Evolutionary conservation across 2,888 invertebrate species (phyloP).

Genomic region (Prosopocoilus inquinatus): DNA sequence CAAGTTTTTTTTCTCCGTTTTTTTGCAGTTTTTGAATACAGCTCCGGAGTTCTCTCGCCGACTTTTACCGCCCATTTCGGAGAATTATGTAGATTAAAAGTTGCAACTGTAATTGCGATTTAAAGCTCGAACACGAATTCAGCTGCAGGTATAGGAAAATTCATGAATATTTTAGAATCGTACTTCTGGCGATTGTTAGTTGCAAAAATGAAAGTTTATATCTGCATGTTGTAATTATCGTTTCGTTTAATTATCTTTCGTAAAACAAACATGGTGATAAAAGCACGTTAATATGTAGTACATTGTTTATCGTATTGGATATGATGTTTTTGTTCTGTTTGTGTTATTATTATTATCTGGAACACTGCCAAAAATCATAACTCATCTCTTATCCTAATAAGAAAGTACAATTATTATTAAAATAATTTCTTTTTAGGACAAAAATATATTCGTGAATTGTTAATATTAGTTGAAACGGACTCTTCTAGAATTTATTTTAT

Average conservation of each 20-base stretch:
- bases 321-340: too few relatives aligned
- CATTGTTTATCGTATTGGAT: too few relatives aligned
- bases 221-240: background rate
- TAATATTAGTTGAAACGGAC: too few relatives aligned
- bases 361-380: too few relatives aligned
- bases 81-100: slow-evolving; percentile 46
- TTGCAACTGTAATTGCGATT: slow-evolving; percentile 45
- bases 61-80: slow-evolving; percentile 41
- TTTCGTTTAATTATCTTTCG: background rate
- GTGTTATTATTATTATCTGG: too few relatives aligned
- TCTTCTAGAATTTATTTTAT: too few relatives aligned
- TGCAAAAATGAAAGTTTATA: background rate
- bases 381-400: too few relatives aligned
- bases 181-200: slow-evolving; percentile 11
- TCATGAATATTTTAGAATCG: slow-evolving; percentile 29
- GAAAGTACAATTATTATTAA: too few relatives aligned
- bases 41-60: slow-evolving; percentile 27
- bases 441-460: too few relatives aligned
- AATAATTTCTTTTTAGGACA: too few relatives aligned
- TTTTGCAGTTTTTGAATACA: slow-evolving; percentile 31
- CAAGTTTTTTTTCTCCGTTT: slow-evolving; percentile 29
- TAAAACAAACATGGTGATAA: background rate
- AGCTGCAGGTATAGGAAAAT: slow-evolving; percentile 19
- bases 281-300: too few relatives aligned
- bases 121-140: slow-evolving; percentile 37